These are phyloP conservation scores for Chamaetylas fuelleborni DNA, from an alignment of 2,113 vertebrate species.

Conservation along the genomic window DNA sequence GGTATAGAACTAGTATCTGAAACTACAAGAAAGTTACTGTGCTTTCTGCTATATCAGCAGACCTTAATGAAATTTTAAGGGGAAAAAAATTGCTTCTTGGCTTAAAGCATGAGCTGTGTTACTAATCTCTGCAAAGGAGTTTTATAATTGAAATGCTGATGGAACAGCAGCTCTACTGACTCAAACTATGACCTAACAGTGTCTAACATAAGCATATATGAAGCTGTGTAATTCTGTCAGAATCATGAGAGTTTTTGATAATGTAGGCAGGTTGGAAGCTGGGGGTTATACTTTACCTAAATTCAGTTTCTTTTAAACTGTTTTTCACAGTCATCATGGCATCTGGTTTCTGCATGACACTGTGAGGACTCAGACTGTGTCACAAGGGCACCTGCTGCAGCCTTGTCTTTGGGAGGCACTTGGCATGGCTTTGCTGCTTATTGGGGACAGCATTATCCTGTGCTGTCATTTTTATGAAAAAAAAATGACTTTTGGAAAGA, in stretches of 20 bases:
- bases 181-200: neutral
- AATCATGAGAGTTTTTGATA: neutral
- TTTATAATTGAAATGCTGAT: slow-evolving; percentile 8
- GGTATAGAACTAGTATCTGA: neutral
- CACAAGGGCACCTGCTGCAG: fast-evolving
- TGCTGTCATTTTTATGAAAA: neutral
- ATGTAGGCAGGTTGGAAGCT: neutral
- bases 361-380: fast-evolving
- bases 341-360: neutral
- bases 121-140: slow-evolving; percentile 31
- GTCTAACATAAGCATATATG: neutral
- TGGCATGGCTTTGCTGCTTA: neutral
- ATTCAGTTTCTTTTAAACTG: neutral
- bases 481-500: neutral
- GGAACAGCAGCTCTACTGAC: neutral
- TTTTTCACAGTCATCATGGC: fast-evolving
- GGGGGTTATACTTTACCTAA: neutral
- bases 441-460: neutral
- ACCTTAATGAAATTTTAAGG: slow-evolving; percentile 50
- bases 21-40: neutral
- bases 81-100: neutral
- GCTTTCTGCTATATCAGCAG: slow-evolving; percentile 49
- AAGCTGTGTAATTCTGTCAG: neutral
- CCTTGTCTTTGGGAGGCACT: neutral
- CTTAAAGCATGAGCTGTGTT: slow-evolving; percentile 12